Base-by-base conservation (phyloP, 2,113 vertebrate species). In the Argyrosomus japonicus region DNA sequence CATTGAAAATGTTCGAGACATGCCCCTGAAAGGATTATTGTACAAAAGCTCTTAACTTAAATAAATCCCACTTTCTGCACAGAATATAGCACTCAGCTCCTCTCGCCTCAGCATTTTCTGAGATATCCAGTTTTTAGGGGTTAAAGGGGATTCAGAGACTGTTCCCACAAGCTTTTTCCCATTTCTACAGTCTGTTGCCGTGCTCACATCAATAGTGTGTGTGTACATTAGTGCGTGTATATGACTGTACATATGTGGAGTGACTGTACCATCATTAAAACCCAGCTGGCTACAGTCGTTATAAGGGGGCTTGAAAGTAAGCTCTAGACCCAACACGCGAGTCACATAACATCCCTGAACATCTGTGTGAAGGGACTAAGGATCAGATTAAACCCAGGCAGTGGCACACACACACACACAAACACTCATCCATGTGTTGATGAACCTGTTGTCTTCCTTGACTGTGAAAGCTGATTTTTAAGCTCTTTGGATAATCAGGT, bases 301-400 rank as follows among this genome's bases (percentile, higher is more conserved):
- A 36, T 17, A 47, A 81, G 63, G 63, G 60, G 70, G 65, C 69
- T 78, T 70, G 79, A 68, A 75, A 15, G 64, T 75, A 84, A 90
- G 80, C 87, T 86, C 29, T 57, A 54, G 43, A 60, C 67, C 64
- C 79, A 57, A 87, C 75, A 78, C 71, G 79, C 45, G 13, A 78
- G 75, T 85, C 89, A 81, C 71, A 21, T 62, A 77, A 84, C 25
- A 4, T 80, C 75, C 67, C 77, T 60, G 69, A 88, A 88, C 87
- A 87, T 84, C 80, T 85, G 86, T 56, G 78, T 61, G 58, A 67
- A 51, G 51, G 67, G 62, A 73, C 72, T 63, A 17, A 68, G 75
- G 58, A 79, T 79, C 62, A 88, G 90, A 92, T 91, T 84, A 87
- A 80, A 88, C 58, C 61, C 48, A 70, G 18, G 64, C 61, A 36